phyloP scores from a whole-genome alignment of 1,140 invertebrate species.

The Orussus abietinus region DNA sequence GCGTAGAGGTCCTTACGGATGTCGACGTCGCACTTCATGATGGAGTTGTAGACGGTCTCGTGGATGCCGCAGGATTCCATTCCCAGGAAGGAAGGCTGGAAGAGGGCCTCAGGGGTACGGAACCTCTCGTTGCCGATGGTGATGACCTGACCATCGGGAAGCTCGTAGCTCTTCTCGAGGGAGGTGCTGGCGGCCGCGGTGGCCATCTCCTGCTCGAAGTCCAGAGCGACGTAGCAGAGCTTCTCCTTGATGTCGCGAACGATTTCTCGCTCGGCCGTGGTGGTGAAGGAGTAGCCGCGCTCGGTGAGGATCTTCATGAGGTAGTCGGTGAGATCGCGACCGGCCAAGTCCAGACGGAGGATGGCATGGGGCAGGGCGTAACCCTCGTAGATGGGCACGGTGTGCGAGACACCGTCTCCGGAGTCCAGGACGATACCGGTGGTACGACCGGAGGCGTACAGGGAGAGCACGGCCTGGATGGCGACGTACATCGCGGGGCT shows the following conservation, averaged over 20 bases:
- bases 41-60: no score
- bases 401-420: slow-evolving; percentile 89
- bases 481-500: slow-evolving; percentile 87
- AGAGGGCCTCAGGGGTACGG: no score
- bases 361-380: slow-evolving; percentile 73
- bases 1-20: no score
- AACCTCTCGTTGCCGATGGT: no score
- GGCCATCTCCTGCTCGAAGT: no score
- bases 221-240: slow-evolving; percentile 71
- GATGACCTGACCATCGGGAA: no score
- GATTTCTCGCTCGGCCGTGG: slow-evolving; percentile 68
- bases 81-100: no score
- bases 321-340: slow-evolving; percentile 75
- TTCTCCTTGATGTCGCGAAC: slow-evolving; percentile 77
- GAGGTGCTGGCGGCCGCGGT: no score
- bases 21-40: no score
- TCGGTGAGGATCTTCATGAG: slow-evolving; percentile 71
- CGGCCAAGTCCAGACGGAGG: slow-evolving; percentile 82
- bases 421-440: slow-evolving; percentile 73
- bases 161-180: no score
- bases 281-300: slow-evolving; percentile 58
- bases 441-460: slow-evolving; percentile 86
- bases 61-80: no score
- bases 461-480: slow-evolving; percentile 72
- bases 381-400: slow-evolving; percentile 87